Evolutionary conservation across 2,888 invertebrate genomes (phyloP).

Genomic region (Epinotia bilunana): DNA sequence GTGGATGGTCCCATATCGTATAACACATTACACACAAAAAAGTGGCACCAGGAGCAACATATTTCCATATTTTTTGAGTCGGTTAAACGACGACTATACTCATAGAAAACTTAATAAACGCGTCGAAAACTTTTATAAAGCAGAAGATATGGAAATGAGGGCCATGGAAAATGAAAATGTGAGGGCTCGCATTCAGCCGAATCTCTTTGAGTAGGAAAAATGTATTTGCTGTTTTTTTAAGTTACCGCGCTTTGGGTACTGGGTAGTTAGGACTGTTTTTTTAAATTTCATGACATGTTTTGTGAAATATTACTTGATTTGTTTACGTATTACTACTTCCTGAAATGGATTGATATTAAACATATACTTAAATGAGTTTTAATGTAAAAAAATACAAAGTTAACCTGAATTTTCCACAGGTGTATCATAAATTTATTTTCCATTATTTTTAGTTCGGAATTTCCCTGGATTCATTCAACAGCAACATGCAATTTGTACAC

Average conservation of each 20-base stretch:
- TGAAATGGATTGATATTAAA: too few species aligned
- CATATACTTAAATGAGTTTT: too few species aligned
- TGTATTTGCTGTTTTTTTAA: slow-evolving; percentile 3
- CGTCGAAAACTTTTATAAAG: slow-evolving; percentile 19
- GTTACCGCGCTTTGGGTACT: not conserved
- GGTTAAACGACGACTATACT: not conserved
- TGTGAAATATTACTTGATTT: too few species aligned
- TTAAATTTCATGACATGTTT: too few species aligned
- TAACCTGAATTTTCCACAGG: too few species aligned
- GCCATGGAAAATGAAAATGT: not conserved
- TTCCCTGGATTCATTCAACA: too few species aligned
- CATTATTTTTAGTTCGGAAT: too few species aligned
- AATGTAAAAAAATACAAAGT: too few species aligned
- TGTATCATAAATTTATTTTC: too few species aligned
- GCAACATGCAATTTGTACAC: too few species aligned
- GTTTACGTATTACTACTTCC: too few species aligned
- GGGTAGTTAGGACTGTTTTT: not conserved
- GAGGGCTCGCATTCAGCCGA: not conserved
- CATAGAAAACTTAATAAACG: slow-evolving; percentile 23
- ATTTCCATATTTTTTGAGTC: not conserved
- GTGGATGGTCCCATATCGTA: too few species aligned
- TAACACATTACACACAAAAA: not conserved
- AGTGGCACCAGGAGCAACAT: not conserved
- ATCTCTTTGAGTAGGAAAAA: not conserved
- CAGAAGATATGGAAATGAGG: slow-evolving; percentile 15